A percentile compares a stretch with the other conserved stretches of the same genome.
phyloP scores from a whole-genome alignment of 2,888 invertebrate genomes.

The Colletes collaris region DNA sequence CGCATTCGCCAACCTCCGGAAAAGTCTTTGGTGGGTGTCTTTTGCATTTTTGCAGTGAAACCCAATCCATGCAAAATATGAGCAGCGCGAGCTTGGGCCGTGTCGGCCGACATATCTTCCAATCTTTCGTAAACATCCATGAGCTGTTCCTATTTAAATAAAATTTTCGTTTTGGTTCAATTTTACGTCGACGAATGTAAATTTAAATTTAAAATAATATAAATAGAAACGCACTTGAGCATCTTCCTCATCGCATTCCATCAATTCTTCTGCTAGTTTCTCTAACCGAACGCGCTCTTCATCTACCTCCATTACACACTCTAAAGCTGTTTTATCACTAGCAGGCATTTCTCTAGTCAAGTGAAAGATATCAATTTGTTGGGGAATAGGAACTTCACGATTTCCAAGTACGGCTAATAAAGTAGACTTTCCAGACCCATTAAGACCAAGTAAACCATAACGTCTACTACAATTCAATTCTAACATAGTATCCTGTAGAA shows the following conservation, averaged over 20 bases:
- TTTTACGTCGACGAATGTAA: too few relatives aligned
- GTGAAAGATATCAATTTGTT: slow-evolving; percentile 98
- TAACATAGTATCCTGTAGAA: slow-evolving; percentile 96
- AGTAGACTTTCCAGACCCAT: slow-evolving; percentile 99
- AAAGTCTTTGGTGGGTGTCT: slow-evolving; percentile 93
- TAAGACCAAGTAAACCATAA: slow-evolving; percentile 98
- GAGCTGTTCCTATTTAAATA: slow-evolving; percentile 88
- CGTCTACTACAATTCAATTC: slow-evolving; percentile 98
- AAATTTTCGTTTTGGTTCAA: too few relatives aligned
- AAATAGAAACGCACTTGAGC: slow-evolving; percentile 79
- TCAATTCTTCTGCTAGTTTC: slow-evolving; percentile 94
- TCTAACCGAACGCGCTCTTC: slow-evolving; percentile 96
- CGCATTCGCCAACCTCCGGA: slow-evolving; percentile 99
- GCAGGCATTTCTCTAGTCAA: slow-evolving; percentile 98
- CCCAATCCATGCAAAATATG: slow-evolving; percentile 98
- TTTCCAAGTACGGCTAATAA: slow-evolving; percentile 95
- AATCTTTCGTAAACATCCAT: slow-evolving; percentile 99
- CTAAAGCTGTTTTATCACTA: slow-evolving; percentile 97
- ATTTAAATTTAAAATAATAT: too few relatives aligned
- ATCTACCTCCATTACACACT: slow-evolving; percentile 99
- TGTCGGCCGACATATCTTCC: slow-evolving; percentile 98
- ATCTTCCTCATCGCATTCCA: slow-evolving; percentile 92
- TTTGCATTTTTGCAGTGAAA: slow-evolving; percentile 94
- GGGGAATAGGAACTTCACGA: slow-evolving; percentile 97
- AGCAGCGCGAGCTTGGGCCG: slow-evolving; percentile 97